Evolutionary conservation across 1,140 invertebrate genomes (phyloP).

Genomic region (Coenobita brevimanus): DNA sequence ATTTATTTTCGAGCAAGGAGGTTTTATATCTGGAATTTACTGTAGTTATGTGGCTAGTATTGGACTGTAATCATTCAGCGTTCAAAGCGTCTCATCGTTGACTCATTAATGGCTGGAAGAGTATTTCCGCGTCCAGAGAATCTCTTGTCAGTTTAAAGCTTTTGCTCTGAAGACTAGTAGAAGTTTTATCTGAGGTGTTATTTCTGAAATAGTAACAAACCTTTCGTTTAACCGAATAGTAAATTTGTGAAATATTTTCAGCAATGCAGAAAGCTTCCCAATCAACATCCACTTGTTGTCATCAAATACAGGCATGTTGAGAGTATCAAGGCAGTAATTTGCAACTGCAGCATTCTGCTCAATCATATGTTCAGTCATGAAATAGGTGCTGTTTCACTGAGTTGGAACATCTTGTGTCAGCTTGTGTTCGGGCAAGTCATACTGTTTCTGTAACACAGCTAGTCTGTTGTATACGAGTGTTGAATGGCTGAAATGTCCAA

Average conservation of each 20-base stretch:
- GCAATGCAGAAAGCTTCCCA: too few relatives aligned
- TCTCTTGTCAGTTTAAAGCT: background rate
- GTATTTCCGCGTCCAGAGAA: constrained; percentile 4
- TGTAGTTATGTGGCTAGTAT: constrained; percentile 20
- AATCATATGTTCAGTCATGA: constrained; percentile 68
- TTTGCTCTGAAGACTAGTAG: background rate
- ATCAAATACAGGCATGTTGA: background rate
- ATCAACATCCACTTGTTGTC: constrained; percentile 6
- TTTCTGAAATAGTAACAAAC: background rate
- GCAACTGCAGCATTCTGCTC: constrained; percentile 65
- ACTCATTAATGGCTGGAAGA: constrained; percentile 1
- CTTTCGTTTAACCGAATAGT: background rate
- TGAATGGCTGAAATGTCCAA: constrained; percentile 28
- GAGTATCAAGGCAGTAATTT: constrained; percentile 22
- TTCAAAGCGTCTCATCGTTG: constrained; percentile 5
- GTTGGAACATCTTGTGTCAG: constrained; percentile 70
- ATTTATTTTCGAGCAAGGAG: too few relatives aligned
- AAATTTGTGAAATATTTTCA: too few relatives aligned
- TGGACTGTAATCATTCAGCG: background rate
- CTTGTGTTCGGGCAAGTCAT: constrained; percentile 64
- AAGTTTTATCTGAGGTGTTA: background rate
- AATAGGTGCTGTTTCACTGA: constrained; percentile 70
- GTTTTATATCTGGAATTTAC: constrained; percentile 8
- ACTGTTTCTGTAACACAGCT: constrained; percentile 49
- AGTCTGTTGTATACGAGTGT: constrained; percentile 48